Base-by-base conservation (phyloP, 2,113 vertebrate genomes). In the Carlito syrichta region DNA sequence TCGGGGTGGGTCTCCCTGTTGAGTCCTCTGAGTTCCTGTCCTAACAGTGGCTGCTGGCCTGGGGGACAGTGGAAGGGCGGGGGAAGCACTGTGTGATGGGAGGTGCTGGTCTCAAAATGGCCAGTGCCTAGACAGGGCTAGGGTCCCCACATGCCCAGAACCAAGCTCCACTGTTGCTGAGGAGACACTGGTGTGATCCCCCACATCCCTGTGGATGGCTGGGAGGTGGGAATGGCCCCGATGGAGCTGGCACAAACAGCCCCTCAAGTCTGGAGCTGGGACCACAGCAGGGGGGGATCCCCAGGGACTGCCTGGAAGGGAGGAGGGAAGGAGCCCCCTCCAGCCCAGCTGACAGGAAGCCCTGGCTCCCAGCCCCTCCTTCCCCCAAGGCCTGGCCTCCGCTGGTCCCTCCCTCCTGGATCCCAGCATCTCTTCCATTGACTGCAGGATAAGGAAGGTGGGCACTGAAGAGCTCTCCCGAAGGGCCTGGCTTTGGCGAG, bases 271-370 rank as follows among this genome's bases (percentile, higher is more conserved):
- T 95, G 77, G 77, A 96, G 38, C 87, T 94, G 77, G 88, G 85
- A 88, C 82, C 89, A 93, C 86, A 83, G 78, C 73, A 82, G 63
- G 73, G 91, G 87, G 81, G 54, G 68, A n/a, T 96, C 97, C 96
- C 91, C 78, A 86, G 95, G 86, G 97, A 95, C 93, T 89, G 82
- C 77, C 78, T 83, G 52, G 88, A 91, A 96, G 79, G 60, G 76
- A 73, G 81, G 89, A 71, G 68, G 66, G 71, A 68, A 78, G 82
- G 77, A 81, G 60, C 62, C 48, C 78, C 68, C 38, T 19, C 40
- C 86, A 68, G 63, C 38, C 69, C 86, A 96, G 78, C 91, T 86
- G 95, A 97, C 96, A 91, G 94, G 97, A 96, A 97, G 78, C 96
- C 76, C 30, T 63, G 68, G 88, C 85, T 97, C 97, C 82, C 82